Base-by-base conservation (phyloP, 2,113 vertebrate species). In the Epinephelus cyanopodus region DNA sequence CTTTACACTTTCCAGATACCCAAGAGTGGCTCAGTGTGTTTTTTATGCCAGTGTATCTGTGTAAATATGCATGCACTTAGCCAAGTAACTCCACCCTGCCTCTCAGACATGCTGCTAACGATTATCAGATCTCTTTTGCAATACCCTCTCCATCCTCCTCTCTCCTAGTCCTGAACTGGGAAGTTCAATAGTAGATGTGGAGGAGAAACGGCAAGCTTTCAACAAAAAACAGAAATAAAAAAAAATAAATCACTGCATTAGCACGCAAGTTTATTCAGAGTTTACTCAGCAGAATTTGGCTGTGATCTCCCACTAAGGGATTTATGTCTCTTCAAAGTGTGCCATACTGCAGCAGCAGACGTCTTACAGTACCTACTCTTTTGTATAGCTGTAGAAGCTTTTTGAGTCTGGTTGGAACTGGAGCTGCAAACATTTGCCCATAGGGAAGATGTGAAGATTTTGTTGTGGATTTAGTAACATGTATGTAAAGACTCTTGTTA, bases 251-350 rank as follows among this genome's bases (percentile, higher is more conserved):
- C 42, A 6, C 48, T 67, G 54, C 64, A 70, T 65, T 79, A 80
- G 79, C 64, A 64, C 52, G 70, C 19, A 17, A 60, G 71, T 84
- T 62, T 74, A 67, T 82, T 83, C 77, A 83, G 74, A 60, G 84
- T 86, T 78, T 84, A 83, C 73, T 85, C 76, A 76, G 86, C 73
- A 85, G 72, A 85, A 81, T 90, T 72, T 84, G 42, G 14, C 86
- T 76, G 68, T 73, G 37, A 83, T 82, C 75, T 82, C 81, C 65
- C 50, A 25, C 81, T 23, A 8, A 60, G 79, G 89, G 84, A 88
- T 90, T 90, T 84, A 64, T n/a, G 75, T 81, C 81, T 84, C 86
- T 86, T 90, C 72, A 84, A 84, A 85, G 79, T 58, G 25, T 66
- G 11, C 63, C 60, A 71, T 13, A 77, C 66, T 81, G 62, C 60